Evolutionary conservation across 1,140 invertebrate genomes (phyloP).

Genomic region (Drosophila littoralis): DNA sequence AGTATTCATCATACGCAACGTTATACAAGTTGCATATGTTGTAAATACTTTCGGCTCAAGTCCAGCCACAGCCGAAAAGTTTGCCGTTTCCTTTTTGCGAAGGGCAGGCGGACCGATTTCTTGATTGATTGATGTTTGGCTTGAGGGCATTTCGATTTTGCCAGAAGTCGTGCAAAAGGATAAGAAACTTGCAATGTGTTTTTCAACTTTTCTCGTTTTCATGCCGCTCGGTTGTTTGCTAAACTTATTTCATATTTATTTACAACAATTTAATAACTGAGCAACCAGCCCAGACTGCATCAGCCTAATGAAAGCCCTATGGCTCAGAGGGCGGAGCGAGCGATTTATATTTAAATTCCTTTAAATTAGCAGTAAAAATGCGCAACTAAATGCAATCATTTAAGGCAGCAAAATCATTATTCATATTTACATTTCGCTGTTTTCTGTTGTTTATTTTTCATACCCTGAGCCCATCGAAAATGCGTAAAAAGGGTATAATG

Average conservation of each 20-base stretch:
- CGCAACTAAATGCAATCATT: conserved; percentile 56
- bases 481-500: no score
- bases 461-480: no score
- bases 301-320: conserved; percentile 38
- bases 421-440: conserved; percentile 34
- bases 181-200: conserved; percentile 78
- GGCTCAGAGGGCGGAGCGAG: background rate
- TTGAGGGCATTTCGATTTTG: conserved; percentile 61
- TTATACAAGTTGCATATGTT: conserved; percentile 77
- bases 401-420: conserved; percentile 46
- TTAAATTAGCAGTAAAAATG: conserved; percentile 71
- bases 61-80: conserved; percentile 60
- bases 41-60: conserved; percentile 66
- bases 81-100: background rate
- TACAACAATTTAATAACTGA: conserved; percentile 65
- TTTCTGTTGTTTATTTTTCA: conserved; percentile 5
- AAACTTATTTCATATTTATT: conserved; percentile 56
- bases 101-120: conserved; percentile 15
- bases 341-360: conserved; percentile 51
- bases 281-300: conserved; percentile 15
- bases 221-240: conserved; percentile 52
- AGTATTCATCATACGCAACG: conserved; percentile 71
- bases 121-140: conserved; percentile 80
- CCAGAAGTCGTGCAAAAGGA: conserved; percentile 47
- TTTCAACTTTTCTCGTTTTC: conserved; percentile 59